phyloP scores from a whole-genome alignment of 2,113 vertebrate species.

The Alces alces region DNA sequence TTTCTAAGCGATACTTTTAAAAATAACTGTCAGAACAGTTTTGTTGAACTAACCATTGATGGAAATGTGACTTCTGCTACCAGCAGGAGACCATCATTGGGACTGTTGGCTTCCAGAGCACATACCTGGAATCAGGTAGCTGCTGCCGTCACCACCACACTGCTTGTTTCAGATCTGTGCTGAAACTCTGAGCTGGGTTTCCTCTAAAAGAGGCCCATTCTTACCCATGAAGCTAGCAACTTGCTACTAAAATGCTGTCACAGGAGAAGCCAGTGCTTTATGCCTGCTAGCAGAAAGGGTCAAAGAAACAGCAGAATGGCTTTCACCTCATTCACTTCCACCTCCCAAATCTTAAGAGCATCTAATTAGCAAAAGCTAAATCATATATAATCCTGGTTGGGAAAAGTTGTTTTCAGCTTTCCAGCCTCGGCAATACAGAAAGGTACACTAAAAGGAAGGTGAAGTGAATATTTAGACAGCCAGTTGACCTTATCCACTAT shows the following conservation, averaged over 20 bases:
- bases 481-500: not conserved
- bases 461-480: not conserved
- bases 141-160: not conserved
- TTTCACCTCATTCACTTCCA: not conserved
- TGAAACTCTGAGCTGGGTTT: not conserved
- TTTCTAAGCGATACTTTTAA: not conserved
- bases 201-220: not conserved
- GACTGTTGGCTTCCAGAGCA: not conserved
- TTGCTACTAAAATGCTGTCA: not conserved
- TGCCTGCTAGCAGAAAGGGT: not conserved
- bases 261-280: not conserved
- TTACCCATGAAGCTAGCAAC: not conserved
- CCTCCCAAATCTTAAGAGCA: not conserved
- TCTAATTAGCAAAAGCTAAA: constrained; percentile 11
- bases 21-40: not conserved
- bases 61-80: not conserved
- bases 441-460: not conserved
- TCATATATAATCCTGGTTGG: not conserved
- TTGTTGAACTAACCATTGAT: not conserved
- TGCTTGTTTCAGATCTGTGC: not conserved
- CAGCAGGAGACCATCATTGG: not conserved
- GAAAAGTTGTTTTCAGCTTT: not conserved
- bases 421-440: not conserved
- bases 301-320: not conserved
- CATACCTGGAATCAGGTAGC: not conserved